Conservation (phyloP, 2,797 vertebrate species). For the Eupleurogrammus muticus region DNA sequence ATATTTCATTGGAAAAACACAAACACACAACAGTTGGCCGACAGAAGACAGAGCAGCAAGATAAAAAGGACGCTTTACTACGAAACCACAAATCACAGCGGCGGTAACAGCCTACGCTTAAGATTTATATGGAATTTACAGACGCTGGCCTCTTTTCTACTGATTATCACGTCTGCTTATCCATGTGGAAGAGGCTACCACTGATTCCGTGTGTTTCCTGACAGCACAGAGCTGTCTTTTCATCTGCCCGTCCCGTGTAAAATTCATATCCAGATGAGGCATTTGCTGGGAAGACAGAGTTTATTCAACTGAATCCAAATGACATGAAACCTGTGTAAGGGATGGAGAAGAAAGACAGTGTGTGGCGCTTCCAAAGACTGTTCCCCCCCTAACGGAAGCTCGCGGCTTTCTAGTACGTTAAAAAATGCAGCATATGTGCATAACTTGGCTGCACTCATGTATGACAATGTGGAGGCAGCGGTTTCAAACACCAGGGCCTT, state of each 20-base stretch:
- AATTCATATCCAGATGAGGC: constrained; percentile 63
- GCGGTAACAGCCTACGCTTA: constrained; percentile 4
- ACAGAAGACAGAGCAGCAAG: constrained; percentile 1
- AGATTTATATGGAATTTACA: constrained; percentile 57
- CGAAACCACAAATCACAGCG: constrained; percentile 10
- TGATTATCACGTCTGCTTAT: constrained; percentile 73
- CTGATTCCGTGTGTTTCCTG: constrained; percentile 62
- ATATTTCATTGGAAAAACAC: constrained; percentile 20
- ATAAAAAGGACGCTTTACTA: constrained; percentile 11
- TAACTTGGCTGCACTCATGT: constrained; percentile 40
- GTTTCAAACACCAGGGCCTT: constrained; percentile 45
- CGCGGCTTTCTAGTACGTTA: constrained; percentile 12
- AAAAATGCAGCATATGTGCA: constrained; percentile 45
- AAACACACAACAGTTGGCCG: neutral
- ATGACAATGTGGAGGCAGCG: constrained; percentile 20
- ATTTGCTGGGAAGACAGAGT: constrained; percentile 57
- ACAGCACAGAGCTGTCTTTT: constrained; percentile 63
- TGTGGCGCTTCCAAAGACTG: constrained; percentile 37
- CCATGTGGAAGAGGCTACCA: constrained; percentile 67
- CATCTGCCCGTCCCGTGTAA: constrained; percentile 55
- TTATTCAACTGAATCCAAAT: constrained; percentile 65
- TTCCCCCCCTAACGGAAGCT: constrained; percentile 26
- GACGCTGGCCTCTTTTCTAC: constrained; percentile 48
- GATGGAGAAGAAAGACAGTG: constrained; percentile 14
- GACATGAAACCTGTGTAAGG: constrained; percentile 46